These are phyloP conservation scores for Caenorhabditis sp. DNA, from an alignment of 2,888 invertebrate genomes.

Conservation along the genomic window DNA sequence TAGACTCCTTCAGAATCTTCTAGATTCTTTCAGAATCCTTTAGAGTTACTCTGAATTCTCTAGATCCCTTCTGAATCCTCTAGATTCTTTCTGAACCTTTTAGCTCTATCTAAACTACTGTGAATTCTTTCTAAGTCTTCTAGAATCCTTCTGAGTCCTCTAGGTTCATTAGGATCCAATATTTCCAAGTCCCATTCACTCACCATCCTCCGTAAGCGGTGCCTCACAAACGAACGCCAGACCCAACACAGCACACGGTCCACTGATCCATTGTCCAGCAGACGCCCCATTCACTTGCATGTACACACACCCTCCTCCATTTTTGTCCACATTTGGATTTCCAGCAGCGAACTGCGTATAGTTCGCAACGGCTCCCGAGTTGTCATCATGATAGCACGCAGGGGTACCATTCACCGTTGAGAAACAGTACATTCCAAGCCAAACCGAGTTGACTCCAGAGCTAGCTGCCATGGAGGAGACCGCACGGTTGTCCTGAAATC, in stretches of 20 bases:
- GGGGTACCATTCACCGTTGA: background rate
- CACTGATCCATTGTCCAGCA: constrained; percentile 35
- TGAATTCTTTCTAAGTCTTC: background rate
- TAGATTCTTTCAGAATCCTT: too few species aligned
- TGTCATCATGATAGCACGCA: constrained; percentile 35
- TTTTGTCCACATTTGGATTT: background rate
- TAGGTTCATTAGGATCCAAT: too few species aligned
- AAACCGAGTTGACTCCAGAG: background rate
- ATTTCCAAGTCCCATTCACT: background rate
- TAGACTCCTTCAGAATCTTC: too few species aligned
- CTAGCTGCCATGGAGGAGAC: constrained; percentile 13
- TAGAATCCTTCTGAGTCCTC: too few species aligned
- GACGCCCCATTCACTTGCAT: background rate
- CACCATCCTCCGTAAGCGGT: constrained; percentile 6
- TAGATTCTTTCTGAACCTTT: background rate
- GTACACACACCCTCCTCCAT: constrained; percentile 32
- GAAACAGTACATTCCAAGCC: constrained; percentile 47
- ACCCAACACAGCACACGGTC: constrained; percentile 15
- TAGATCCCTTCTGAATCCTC: too few species aligned
- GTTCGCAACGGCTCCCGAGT: background rate
- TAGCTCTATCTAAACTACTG: too few species aligned
- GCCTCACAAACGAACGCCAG: constrained; percentile 37
- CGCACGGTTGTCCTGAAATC: constrained; percentile 20
- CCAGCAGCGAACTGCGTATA: constrained; percentile 26
- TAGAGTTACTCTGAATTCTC: too few species aligned